phyloP scores from a whole-genome alignment of 2,888 invertebrate genomes.

The Nudaria mundana region DNA sequence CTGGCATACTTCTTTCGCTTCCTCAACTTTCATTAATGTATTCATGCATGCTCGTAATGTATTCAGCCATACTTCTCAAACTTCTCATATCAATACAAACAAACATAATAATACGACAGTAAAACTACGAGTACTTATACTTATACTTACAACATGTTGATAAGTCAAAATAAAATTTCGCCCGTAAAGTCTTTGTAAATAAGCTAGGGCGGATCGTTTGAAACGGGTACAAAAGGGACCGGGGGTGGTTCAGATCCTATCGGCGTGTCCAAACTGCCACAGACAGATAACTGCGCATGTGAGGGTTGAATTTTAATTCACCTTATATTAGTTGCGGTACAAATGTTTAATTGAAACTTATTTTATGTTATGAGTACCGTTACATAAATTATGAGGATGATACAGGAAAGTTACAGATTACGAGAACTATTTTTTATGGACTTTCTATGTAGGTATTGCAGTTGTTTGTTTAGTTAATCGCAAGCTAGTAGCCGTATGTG shows the following conservation, averaged over 20 bases:
- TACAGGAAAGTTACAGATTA: conserved; percentile 1
- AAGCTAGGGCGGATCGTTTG: conserved; percentile 61
- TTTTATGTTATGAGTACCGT: conserved; percentile 21
- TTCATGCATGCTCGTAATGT: no score
- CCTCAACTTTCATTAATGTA: no score
- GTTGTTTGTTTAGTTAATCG: neutral
- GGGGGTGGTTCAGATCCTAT: conserved; percentile 60
- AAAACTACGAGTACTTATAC: neutral
- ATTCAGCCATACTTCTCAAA: no score
- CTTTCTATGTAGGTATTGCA: neutral
- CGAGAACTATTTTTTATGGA: neutral
- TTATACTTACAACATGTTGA: conserved; percentile 39
- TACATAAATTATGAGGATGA: no score
- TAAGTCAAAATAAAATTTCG: conserved; percentile 53
- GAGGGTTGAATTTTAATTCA: conserved; percentile 69
- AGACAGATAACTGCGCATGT: conserved; percentile 66
- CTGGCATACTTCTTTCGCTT: no score
- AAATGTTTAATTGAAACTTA: conserved; percentile 51
- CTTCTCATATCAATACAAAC: no score
- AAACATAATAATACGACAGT: neutral
- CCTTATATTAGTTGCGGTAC: conserved; percentile 43
- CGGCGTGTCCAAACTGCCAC: conserved; percentile 69
- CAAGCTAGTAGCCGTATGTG: no score
- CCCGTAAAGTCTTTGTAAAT: conserved; percentile 55
- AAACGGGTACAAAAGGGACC: conserved; percentile 53